These are phyloP conservation scores for Pelmatolapia mariae DNA, from an alignment of 2,113 vertebrate genomes.

Conservation along the genomic window DNA sequence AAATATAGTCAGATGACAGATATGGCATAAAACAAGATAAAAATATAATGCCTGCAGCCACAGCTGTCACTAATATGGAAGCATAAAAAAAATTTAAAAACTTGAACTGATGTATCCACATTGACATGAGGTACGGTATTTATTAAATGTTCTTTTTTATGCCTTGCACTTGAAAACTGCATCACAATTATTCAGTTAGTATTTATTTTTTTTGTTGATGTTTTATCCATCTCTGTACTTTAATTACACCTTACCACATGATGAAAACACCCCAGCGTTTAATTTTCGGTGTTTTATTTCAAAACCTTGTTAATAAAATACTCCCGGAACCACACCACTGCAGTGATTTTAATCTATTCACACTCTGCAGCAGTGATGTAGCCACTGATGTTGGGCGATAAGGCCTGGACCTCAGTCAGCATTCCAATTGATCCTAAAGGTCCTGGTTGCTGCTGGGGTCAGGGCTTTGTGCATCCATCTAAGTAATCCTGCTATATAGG, in stretches of 20 bases:
- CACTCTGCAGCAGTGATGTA: background rate
- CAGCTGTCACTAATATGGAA: background rate
- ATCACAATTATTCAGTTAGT: background rate
- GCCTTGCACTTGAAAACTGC: background rate
- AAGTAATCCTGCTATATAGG: background rate
- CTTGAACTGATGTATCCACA: background rate
- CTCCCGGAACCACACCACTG: background rate
- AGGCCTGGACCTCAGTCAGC: background rate
- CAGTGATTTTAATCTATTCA: background rate
- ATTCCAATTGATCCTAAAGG: background rate
- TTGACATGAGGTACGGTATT: accelerated
- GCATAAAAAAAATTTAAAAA: background rate
- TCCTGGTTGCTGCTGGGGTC: background rate
- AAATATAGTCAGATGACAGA: background rate
- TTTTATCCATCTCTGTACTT: background rate
- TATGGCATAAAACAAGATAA: background rate
- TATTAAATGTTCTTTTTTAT: background rate
- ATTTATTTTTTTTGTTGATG: background rate
- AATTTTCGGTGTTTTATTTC: background rate
- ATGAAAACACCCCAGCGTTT: background rate
- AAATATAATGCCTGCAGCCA: background rate
- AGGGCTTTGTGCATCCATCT: background rate
- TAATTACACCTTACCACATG: background rate
- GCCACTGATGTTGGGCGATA: background rate
- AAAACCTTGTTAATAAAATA: background rate